phyloP scores from a whole-genome alignment of 2,113 vertebrate genomes.

The Nasalis larvatus region DNA sequence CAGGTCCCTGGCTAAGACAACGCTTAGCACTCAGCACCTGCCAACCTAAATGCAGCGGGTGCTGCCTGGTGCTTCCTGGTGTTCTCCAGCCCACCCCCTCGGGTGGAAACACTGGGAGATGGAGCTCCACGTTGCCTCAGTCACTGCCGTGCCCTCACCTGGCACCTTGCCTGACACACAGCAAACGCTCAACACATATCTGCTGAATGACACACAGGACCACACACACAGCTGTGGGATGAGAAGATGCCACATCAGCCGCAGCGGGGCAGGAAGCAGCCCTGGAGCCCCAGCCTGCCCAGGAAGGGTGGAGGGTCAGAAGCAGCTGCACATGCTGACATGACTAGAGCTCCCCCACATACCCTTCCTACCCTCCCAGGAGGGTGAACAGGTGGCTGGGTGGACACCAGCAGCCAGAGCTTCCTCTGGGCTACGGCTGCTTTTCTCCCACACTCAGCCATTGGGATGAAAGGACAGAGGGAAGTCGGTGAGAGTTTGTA shows the following conservation, averaged over 20 bases:
- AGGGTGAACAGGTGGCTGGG: background rate
- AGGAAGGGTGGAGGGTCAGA: background rate
- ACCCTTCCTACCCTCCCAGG: background rate
- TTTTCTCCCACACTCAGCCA: background rate
- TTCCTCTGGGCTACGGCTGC: background rate
- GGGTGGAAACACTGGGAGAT: fast-evolving
- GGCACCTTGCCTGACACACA: background rate
- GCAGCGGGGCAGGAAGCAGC: background rate
- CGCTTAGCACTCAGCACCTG: too few species aligned
- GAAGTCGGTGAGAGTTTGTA: fast-evolving
- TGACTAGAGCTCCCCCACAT: background rate
- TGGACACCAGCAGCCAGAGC: background rate
- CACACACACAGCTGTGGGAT: background rate
- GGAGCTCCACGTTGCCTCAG: background rate
- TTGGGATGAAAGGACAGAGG: background rate
- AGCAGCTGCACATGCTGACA: background rate
- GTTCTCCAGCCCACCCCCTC: fast-evolving
- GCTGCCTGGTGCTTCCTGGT: background rate
- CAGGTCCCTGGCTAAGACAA: background rate
- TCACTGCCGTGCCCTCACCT: background rate
- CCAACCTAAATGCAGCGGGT: background rate
- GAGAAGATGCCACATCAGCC: background rate
- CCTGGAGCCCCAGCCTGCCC: background rate
- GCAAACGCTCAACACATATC: background rate
- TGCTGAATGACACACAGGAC: background rate